phyloP scores from a whole-genome alignment of 2,797 vertebrate genomes.

The Gymnoscopelus microlampas region DNA sequence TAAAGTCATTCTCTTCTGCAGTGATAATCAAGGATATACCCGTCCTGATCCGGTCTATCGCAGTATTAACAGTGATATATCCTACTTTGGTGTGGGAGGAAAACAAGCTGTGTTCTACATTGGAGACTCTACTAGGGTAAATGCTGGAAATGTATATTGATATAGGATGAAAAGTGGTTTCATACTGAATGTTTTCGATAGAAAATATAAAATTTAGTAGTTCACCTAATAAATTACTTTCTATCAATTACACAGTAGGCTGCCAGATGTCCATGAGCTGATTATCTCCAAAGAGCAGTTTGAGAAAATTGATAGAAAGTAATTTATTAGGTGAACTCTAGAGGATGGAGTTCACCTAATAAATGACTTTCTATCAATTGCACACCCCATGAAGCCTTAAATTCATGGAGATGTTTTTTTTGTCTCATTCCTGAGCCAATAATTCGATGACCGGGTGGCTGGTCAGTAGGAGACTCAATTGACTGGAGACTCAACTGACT shows the following conservation, averaged over 20 bases:
- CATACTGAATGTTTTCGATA: too few species aligned
- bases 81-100: constrained; percentile 96
- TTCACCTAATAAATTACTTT: too few species aligned
- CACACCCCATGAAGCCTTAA: too few species aligned
- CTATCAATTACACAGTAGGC: constrained; percentile 45
- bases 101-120: constrained; percentile 96
- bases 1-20: constrained; percentile 55
- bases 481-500: too few species aligned
- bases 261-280: constrained; percentile 93
- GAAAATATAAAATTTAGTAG: too few species aligned
- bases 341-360: too few species aligned
- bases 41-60: constrained; percentile 85
- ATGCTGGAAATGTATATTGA: constrained; percentile 27
- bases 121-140: constrained; percentile 89
- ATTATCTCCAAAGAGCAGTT: constrained; percentile 93
- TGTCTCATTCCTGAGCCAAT: too few species aligned
- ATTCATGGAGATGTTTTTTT: too few species aligned
- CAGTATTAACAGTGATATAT: constrained; percentile 96
- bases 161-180: not conserved
- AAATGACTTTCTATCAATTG: too few species aligned
- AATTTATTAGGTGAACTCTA: too few species aligned
- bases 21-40: constrained; percentile 84
- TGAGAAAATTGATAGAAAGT: constrained; percentile 76
- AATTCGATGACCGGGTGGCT: too few species aligned
- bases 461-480: too few species aligned